A percentile compares a stretch with the other conserved stretches of the same genome.
phyloP scores from a whole-genome alignment of 2,888 invertebrate genomes.

The Coenonympha glycerion region DNA sequence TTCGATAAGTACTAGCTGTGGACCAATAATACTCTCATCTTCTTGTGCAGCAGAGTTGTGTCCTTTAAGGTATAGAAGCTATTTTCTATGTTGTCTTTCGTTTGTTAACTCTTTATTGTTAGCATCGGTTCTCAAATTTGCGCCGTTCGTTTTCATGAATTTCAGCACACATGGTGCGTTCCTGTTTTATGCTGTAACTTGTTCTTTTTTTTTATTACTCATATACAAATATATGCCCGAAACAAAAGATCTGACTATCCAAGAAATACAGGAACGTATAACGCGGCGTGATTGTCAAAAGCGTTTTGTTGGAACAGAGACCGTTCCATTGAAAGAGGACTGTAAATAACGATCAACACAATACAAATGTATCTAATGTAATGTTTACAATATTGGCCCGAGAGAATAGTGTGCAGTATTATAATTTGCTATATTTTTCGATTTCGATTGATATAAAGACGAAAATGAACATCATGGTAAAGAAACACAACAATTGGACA shows the following conservation, averaged over 20 bases:
- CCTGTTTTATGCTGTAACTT: constrained; percentile 29
- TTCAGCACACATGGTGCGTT: constrained; percentile 44
- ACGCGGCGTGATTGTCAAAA: background rate
- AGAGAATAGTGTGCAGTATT: no score
- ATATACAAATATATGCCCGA: constrained; percentile 33
- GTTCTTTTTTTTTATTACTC: constrained; percentile 25
- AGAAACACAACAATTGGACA: no score
- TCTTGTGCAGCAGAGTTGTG: constrained; percentile 35
- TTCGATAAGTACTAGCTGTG: constrained; percentile 23
- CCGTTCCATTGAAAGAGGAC: background rate
- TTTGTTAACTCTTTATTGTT: constrained; percentile 39
- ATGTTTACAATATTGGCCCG: no score
- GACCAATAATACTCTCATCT: constrained; percentile 35
- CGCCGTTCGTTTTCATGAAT: constrained; percentile 40
- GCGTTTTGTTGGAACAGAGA: background rate
- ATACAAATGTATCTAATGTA: no score
- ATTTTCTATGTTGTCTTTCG: constrained; percentile 31
- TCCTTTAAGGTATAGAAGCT: constrained; percentile 42
- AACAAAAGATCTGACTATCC: constrained; percentile 35
- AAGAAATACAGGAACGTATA: constrained; percentile 31
- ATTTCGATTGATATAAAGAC: no score
- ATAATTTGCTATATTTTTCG: no score
- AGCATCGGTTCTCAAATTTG: constrained; percentile 38
- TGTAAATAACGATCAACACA: background rate
- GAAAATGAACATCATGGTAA: no score